A percentile compares a stretch with the other conserved stretches of the same genome.
These are phyloP conservation scores for Lochmaea crataegi DNA, from an alignment of 2,888 invertebrate species.

Conservation along the genomic window DNA sequence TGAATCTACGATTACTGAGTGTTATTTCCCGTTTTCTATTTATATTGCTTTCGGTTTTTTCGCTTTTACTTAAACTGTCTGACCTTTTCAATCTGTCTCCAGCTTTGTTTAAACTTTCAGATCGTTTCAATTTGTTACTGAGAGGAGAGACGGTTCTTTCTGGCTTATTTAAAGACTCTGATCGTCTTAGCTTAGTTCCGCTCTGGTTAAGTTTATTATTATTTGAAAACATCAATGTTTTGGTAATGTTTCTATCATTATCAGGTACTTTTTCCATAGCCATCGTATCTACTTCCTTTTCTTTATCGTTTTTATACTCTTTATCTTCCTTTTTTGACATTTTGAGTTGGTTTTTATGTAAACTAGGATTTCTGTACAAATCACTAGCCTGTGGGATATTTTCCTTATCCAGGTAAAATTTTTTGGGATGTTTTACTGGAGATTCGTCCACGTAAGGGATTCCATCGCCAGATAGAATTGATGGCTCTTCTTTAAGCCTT, in stretches of 20 bases:
- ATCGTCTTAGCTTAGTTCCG: slow-evolving; percentile 69
- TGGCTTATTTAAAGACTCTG: slow-evolving; percentile 73
- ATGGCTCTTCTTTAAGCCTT: slow-evolving; percentile 72
- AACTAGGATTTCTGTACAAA: slow-evolving; percentile 67
- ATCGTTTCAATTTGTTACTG: slow-evolving; percentile 69
- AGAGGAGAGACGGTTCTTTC: slow-evolving; percentile 65
- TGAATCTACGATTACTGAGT: slow-evolving; percentile 63
- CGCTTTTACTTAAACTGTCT: slow-evolving; percentile 76
- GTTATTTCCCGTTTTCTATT: slow-evolving; percentile 78
- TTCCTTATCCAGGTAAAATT: slow-evolving; percentile 58
- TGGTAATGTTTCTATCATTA: slow-evolving; percentile 59
- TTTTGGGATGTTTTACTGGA: slow-evolving; percentile 66
- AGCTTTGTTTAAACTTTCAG: slow-evolving; percentile 71
- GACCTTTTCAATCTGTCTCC: slow-evolving; percentile 70
- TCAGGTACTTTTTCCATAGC: slow-evolving; percentile 59
- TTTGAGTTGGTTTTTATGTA: slow-evolving; percentile 64
- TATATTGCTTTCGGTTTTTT: slow-evolving; percentile 83
- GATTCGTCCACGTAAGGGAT: slow-evolving; percentile 80
- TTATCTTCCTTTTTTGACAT: slow-evolving; percentile 54
- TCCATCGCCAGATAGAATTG: slow-evolving; percentile 67
- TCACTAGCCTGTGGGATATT: slow-evolving; percentile 60
- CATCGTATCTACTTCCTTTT: slow-evolving; percentile 65
- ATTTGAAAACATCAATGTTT: slow-evolving; percentile 47
- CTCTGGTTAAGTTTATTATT: slow-evolving; percentile 54
- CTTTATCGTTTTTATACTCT: slow-evolving; percentile 64